These are phyloP conservation scores for Drosophila ambigua DNA, from an alignment of 1,140 invertebrate genomes.

Conservation along the genomic window DNA sequence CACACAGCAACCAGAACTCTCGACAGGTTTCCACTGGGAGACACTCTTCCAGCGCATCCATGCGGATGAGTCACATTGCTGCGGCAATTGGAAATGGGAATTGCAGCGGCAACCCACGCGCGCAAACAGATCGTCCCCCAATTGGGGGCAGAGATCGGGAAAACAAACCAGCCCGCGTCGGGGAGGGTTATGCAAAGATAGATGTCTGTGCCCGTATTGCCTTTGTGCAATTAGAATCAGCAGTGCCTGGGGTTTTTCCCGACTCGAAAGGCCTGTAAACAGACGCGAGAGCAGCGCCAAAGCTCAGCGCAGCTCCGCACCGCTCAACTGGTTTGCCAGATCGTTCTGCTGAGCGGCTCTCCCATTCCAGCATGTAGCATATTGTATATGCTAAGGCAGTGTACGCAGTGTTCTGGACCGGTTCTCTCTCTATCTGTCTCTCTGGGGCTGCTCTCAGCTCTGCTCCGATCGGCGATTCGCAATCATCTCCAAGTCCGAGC, in stretches of 20 bases:
- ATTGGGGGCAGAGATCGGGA: too few relatives aligned
- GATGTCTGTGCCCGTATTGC: slow-evolving; percentile 18
- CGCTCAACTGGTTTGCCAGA: slow-evolving; percentile 35
- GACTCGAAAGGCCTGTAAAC: not conserved
- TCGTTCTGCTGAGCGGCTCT: not conserved
- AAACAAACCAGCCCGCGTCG: too few relatives aligned
- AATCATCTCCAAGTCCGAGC: slow-evolving; percentile 3
- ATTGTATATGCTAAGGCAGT: too few relatives aligned
- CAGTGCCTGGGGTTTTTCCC: slow-evolving; percentile 50
- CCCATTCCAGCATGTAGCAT: slow-evolving; percentile 7
- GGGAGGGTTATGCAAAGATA: not conserved
- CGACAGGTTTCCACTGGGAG: slow-evolving; percentile 40
- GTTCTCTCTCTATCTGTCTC: slow-evolving; percentile 38
- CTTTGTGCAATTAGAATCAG: slow-evolving; percentile 52
- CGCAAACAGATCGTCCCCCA: too few relatives aligned
- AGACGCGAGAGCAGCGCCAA: slow-evolving; percentile 2
- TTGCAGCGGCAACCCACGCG: slow-evolving; percentile 3
- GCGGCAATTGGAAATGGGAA: not conserved
- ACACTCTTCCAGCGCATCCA: not conserved
- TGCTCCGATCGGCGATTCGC: slow-evolving; percentile 8
- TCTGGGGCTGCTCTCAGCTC: slow-evolving; percentile 5
- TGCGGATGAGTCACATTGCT: slow-evolving; percentile 22
- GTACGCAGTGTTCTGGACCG: slow-evolving; percentile 53
- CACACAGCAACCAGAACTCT: slow-evolving; percentile 12
- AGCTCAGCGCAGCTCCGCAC: not conserved